Conservation (phyloP, 2,113 vertebrate species). For the Oriolus oriolus region DNA sequence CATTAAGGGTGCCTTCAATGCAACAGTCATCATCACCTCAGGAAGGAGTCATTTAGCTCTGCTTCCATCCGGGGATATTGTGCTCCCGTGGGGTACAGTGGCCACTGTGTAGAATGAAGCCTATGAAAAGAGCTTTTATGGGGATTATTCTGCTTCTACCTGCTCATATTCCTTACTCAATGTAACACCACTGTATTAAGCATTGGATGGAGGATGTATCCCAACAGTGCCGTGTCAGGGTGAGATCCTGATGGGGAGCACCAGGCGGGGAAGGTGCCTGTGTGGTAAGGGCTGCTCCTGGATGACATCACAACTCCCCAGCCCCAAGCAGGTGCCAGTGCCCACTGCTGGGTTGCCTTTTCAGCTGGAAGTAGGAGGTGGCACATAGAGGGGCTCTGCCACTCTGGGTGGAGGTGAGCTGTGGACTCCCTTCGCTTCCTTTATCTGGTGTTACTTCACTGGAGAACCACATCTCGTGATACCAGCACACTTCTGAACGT, state of each 20-base stretch:
- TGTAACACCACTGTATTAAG: neutral
- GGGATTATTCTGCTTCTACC: neutral
- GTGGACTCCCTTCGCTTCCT: neutral
- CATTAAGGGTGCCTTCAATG: neutral
- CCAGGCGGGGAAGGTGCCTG: neutral
- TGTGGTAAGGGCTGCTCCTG: neutral
- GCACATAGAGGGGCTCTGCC: neutral
- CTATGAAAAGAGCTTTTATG: neutral
- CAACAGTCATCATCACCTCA: neutral
- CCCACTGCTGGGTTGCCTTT: neutral
- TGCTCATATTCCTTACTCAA: neutral
- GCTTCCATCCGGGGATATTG: neutral
- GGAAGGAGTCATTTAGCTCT: neutral
- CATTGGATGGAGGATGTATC: neutral
- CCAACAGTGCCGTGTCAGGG: neutral
- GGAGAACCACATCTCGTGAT: neutral
- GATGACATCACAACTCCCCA: neutral
- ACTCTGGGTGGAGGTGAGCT: rapidly evolving
- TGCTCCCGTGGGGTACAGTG: neutral
- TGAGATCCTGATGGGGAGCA: neutral
- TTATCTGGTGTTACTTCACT: neutral
- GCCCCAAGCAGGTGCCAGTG: neutral
- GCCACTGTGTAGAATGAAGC: neutral
- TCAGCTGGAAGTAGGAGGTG: neutral
- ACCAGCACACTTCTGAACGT: neutral